Base-by-base conservation (phyloP, 2,797 vertebrate species). In the Nothura maculosa region DNA sequence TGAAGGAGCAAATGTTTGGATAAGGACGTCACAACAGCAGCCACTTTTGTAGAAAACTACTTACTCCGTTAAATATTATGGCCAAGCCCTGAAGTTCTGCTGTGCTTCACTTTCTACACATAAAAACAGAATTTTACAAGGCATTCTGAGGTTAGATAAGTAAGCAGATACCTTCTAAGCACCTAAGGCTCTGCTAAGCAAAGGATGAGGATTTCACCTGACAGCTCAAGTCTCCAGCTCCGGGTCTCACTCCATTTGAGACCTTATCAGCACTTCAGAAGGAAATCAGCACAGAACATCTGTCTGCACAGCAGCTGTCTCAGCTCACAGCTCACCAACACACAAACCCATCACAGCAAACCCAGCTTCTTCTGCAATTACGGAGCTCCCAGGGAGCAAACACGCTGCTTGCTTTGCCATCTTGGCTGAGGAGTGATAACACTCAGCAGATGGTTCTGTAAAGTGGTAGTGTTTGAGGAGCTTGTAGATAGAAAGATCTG, bases 251-350 rank as follows among this genome's bases (percentile, higher is more conserved):
- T 36, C 62, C 34, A 10, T 42, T 69, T 69, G 48, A 84, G 21
- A 45, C 48, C 45, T 57, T 57, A 90, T 14, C 84, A 84, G 81
- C n/a, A 55, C 42, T 88, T 67, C 38, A 34, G 0, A 47, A 5
- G 8, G 20, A 32, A 80, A 75, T 38, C 36, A 72, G 42, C 10
- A 32, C 32, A 0, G 0, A n/a, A 1, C 3, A 42, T 0, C 1
- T 52, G 70, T 27, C 63, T 9, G 8, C 8, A 10, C n/a, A 42
- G 73, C 83, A 84, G 62, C 38, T 30, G 73, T 55, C 55, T 73
- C 73, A 28, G 36, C 5, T 78, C 47, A 75, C 16, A 42, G 38
- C 50, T 73, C 62, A 67, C 25, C 63, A 2, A 25, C 24, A 30
- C 45, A 7, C 13, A 3, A n/a, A n/a, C n/a, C n/a, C 10, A 8